phyloP scores from a whole-genome alignment of 2,888 invertebrate genomes.

The Dinocampus coccinellae region DNA sequence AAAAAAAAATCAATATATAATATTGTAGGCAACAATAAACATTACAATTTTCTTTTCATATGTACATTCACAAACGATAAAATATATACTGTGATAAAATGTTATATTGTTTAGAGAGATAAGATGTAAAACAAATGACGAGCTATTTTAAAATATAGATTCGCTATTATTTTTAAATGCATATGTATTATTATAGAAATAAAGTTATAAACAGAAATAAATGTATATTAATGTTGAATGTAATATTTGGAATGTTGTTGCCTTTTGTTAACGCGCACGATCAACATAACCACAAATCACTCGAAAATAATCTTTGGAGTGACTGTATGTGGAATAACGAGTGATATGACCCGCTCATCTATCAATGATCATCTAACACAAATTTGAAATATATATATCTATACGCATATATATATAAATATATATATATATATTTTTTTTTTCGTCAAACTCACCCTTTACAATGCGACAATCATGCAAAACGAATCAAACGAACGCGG shows the following conservation, averaged over 20 bases:
- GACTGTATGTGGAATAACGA: not conserved
- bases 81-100: not conserved
- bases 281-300: slow-evolving; percentile 23
- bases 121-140: not conserved
- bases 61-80: not conserved
- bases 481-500: slow-evolving; percentile 48
- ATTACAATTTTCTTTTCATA: not conserved
- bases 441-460: slow-evolving; percentile 47
- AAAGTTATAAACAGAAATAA: not conserved
- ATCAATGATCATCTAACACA: not conserved
- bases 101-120: not conserved
- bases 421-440: not conserved
- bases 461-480: slow-evolving; percentile 44
- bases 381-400: not conserved
- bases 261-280: slow-evolving; percentile 1
- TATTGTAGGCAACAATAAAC: not conserved
- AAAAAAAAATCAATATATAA: not conserved
- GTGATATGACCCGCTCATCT: not conserved
- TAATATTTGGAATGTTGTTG: not conserved
- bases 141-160: not conserved
- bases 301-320: not conserved
- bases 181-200: not conserved
- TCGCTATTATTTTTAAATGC: not conserved
- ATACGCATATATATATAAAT: not conserved
- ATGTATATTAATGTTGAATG: not conserved